Evolutionary conservation across 2,888 invertebrate genomes (phyloP), one percentile per base, ranked within the genome.

Genomic region (Thera obeliscata): DNA sequence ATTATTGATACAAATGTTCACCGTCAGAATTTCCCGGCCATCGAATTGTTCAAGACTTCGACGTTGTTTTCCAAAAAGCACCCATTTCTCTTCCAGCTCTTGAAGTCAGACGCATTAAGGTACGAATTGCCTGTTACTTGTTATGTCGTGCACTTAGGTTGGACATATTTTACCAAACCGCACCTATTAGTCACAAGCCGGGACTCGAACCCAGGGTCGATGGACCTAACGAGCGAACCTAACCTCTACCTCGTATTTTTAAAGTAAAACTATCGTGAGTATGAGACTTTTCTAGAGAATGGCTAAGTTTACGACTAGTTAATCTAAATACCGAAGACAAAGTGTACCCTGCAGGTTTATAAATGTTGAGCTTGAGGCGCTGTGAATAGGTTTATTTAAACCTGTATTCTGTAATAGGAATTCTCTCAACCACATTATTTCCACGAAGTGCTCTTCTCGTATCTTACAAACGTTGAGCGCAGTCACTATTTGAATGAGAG

Each of bases 201-300:
- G 78, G 76, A 69, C 80, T 83, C 83, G 81, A 87, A 86, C 84
- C 81, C 76, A 74, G 71, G 76, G 78, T 76, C 74, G 80, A 81
- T 83, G 83, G 85, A 46, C 43, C 43, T 46, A 88, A 87, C 87
- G 88, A 86, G 84, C 83, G 76, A 80, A 80, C 82, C 80, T 88
- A 88, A 88, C 83, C 83, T 84, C 87, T 86, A 85, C 83, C 77
- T 84, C 81, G 79, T 81, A 88, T 87, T 88, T 87, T 86, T 87
- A 87, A 88, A 85, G 80, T 81, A 78, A 79, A 83, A 79, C 82
- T 81, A 78, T 80, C 77, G 75, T 81, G 76, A 79, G 80, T 85
- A 85, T 85, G 82, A 82, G 83, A 83, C 76, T 77, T 67, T 70
- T 38, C 49, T 58, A 52, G 35, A 55, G 48, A 56, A 64, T 60